These are phyloP conservation scores for Lineus longissimus DNA, from an alignment of 1,140 invertebrate genomes.

Conservation along the genomic window DNA sequence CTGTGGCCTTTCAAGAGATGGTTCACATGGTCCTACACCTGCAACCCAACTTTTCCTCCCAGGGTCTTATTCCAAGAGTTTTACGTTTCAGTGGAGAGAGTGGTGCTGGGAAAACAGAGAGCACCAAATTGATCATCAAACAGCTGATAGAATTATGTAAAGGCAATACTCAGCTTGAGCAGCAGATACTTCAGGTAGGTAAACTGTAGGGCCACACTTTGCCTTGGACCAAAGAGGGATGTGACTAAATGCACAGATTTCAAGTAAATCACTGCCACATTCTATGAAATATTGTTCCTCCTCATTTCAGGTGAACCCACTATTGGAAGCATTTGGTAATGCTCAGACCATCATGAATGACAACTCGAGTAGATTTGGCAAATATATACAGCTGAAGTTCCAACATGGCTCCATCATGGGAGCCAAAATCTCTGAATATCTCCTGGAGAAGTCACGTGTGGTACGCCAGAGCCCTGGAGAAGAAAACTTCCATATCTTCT, in stretches of 20 bases:
- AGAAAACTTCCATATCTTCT: slow-evolving; percentile 54
- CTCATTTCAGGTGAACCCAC: slow-evolving; percentile 61
- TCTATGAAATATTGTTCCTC: not conserved
- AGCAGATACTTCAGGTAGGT: slow-evolving; percentile 48
- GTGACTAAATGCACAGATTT: no score
- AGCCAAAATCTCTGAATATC: slow-evolving; percentile 70
- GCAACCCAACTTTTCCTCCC: not conserved
- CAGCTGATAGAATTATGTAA: slow-evolving; percentile 49
- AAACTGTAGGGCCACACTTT: no score
- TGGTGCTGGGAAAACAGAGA: slow-evolving; percentile 99
- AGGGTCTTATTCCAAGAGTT: not conserved
- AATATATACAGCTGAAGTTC: slow-evolving; percentile 71
- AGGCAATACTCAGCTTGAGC: slow-evolving; percentile 46
- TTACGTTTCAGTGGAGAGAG: slow-evolving; percentile 79
- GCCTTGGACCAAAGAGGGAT: no score
- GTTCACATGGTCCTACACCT: no score
- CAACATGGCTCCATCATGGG: slow-evolving; percentile 39
- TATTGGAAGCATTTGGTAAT: slow-evolving; percentile 84
- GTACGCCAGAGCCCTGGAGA: slow-evolving; percentile 74
- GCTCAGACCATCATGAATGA: slow-evolving; percentile 74
- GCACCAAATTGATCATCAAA: slow-evolving; percentile 56
- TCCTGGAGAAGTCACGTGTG: slow-evolving; percentile 77
- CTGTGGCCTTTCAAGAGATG: no score
- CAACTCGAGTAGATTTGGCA: slow-evolving; percentile 79
- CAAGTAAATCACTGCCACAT: not conserved